Percentiles rank a stretch among this genome's conserved stretches.
These are phyloP conservation scores for Dascillus cervinus DNA, from an alignment of 2,888 invertebrate species.

Conservation along the genomic window DNA sequence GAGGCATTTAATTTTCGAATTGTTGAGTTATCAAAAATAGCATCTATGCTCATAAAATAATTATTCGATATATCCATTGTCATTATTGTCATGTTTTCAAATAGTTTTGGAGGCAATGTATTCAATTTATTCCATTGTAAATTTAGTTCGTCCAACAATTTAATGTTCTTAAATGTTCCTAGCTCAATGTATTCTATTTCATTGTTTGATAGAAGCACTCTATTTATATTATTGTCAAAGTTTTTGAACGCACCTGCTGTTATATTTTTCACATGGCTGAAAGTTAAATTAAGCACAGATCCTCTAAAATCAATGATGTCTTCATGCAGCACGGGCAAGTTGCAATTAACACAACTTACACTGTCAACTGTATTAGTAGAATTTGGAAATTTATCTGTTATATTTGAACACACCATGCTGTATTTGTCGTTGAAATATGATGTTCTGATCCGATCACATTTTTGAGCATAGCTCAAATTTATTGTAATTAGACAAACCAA, in stretches of 20 bases:
- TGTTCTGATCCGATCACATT: background rate
- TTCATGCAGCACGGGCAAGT: slow-evolving; percentile 1
- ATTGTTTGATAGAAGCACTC: slow-evolving; percentile 3
- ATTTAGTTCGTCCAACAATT: slow-evolving; percentile 3
- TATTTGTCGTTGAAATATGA: background rate
- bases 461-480: background rate
- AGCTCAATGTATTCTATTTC: slow-evolving; percentile 6
- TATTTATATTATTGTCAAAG: slow-evolving; percentile 3
- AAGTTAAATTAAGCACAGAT: slow-evolving; percentile 3
- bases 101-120: too few relatives aligned
- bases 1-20: slow-evolving; percentile 10
- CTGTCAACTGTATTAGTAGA: background rate
- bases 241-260: slow-evolving; percentile 3
- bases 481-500: background rate
- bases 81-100: slow-evolving; percentile 5
- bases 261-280: slow-evolving; percentile 6
- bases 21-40: slow-evolving; percentile 2
- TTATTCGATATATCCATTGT: slow-evolving; percentile 10
- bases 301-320: background rate
- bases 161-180: slow-evolving; percentile 3
- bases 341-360: slow-evolving; percentile 5
- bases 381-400: background rate
- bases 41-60: slow-evolving; percentile 3
- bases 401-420: background rate
- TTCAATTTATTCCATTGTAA: slow-evolving; percentile 7